phyloP scores from a whole-genome alignment of 2,888 invertebrate species.

The Lottia scabra region DNA sequence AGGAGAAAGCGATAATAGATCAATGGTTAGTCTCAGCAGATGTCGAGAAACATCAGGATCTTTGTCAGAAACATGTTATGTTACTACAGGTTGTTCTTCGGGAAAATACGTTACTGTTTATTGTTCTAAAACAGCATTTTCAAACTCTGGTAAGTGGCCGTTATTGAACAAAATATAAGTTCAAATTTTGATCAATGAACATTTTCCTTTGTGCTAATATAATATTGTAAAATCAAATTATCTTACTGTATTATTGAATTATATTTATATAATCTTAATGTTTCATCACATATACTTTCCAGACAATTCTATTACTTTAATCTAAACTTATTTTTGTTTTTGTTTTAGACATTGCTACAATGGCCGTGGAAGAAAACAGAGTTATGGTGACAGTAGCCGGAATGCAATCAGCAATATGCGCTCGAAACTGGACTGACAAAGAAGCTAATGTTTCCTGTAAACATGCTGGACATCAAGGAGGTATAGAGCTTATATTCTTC shows the following conservation, averaged over 20 bases:
- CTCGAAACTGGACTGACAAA: neutral
- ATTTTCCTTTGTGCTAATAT: no score
- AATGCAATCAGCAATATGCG: neutral
- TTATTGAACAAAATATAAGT: no score
- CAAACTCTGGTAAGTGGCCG: neutral
- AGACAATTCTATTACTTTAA: no score
- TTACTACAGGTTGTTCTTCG: neutral
- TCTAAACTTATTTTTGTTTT: no score
- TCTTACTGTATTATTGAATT: no score
- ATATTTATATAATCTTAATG: no score
- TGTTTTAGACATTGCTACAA: no score
- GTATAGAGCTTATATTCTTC: neutral
- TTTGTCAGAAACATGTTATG: neutral
- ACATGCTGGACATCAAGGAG: neutral
- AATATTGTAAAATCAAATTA: no score
- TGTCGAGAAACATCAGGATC: neutral
- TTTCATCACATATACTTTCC: no score
- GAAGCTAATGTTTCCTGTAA: neutral
- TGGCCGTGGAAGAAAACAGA: no score
- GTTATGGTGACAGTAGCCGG: no score
- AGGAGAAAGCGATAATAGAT: neutral
- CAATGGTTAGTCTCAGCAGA: neutral
- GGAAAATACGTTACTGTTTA: neutral
- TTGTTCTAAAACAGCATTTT: neutral
- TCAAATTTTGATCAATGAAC: no score